Base-by-base conservation (phyloP, 1,140 invertebrate species). In the Drosophila subpulchrella region DNA sequence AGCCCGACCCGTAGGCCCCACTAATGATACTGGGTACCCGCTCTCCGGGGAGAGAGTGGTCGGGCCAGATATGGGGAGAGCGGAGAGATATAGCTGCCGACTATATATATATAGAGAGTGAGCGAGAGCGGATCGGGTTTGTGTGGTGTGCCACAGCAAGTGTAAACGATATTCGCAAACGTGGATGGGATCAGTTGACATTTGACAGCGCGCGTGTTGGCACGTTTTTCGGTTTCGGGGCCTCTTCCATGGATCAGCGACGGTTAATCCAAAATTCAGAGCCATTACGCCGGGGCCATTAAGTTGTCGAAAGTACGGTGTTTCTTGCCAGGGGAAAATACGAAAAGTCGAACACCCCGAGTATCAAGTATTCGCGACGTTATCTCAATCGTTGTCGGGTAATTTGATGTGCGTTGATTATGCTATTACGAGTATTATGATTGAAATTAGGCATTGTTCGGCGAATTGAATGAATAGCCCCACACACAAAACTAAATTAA, bases 151-250 rank as follows among this genome's bases (percentile, higher is more conserved):
- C 58, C 55, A 79, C 85, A 44, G 24, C 56, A 79, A 88, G 47
- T 86, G 85, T 80, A 90, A 86, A 76, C 65, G 88, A 91, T 90
- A 90, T 91, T 91, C 82, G 74, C 85, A 59, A 88, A 75, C 75
- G 86, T 75, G 75, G 75, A 54, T 76, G 36, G 72, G 62, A 82
- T 91, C 90, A 91, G 86, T 91, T 91, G 90, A 91, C 90, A 91
- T 91, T 90, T 91, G 90, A 90, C 90, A 82, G 81, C 76, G 74
- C 74, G 83, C 88, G 80, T 78, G 86, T 67, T 75, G 77, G 83
- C 81, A 91, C 89, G 88, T 84, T 78, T 78, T 59, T 34, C 32
- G 32, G 32, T 34, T 34, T 8, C 60, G 44, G 46, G 44, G 66
- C 41, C 44, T 48, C 27, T 17, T 59, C 34, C 44, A 47, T 39